Evolutionary conservation across 2,888 invertebrate species (phyloP), one percentile per base, ranked within the genome.

Genomic region (Napeogenes inachia): DNA sequence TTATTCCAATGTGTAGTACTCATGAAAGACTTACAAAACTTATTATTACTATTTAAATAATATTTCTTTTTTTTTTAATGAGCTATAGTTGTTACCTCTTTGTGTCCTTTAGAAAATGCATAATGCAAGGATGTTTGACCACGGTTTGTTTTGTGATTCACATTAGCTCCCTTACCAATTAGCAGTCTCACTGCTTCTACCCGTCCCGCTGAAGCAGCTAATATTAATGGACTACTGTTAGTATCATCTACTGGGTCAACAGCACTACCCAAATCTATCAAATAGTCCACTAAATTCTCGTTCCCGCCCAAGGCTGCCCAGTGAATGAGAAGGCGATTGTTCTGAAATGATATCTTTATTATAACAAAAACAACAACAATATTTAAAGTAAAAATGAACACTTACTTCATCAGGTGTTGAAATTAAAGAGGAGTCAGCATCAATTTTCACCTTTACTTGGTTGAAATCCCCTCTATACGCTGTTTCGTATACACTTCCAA

Each of bases 111-210:
- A 0, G 97, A 97, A 65, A 95, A 94, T 53, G 96, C 95, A 90
- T 97, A 97, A 76, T 96, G 96, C 58, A 97, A 82, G 8, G 96
- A 91, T 46, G 96, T 94, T 81, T 97, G 96, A 0, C 96, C 96
- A 63, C 94, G 93, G 64, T 81, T 84, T 60, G 94, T 95, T 74
- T 93, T 92, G 57, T 94, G 93, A 85, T 96, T 94, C 0, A 96
- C 92, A 80, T 95, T 89, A 13, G 95, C 95, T 50, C 94, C 94
- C 76, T 93, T 92, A 13, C 91, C 85, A 63, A 96, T 77, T 21
- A 97, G 83, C 2, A 93, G 78, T 59, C 91, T 90, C 0, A 95
- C 95, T 57, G 95, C 93, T 72, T 94, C 92, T 45, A 87, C 84
- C 71, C 93, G 92, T 13, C 96, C 97, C 32, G 95, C 96, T 12